Conservation (phyloP, 2,797 vertebrate genomes). For the Bradypodion pumilum region DNA sequence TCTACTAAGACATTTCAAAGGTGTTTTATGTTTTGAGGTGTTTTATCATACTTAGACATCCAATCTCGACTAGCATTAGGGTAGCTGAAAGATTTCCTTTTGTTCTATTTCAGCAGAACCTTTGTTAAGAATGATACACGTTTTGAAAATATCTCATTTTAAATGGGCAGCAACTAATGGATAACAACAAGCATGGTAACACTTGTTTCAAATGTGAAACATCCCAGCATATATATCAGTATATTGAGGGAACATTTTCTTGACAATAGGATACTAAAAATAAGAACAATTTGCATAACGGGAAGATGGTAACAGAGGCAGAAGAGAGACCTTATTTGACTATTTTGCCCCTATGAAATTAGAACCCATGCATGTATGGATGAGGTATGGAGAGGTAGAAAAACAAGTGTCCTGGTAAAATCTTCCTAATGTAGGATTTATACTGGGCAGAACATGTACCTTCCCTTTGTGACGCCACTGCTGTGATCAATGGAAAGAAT, state of each 20-base stretch:
- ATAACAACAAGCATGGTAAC: neutral
- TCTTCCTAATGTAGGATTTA: slow-evolving; percentile 36
- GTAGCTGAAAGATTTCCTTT: neutral
- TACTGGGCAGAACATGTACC: neutral
- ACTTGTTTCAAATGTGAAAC: neutral
- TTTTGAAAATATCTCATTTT: neutral
- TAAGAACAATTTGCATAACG: slow-evolving; percentile 25
- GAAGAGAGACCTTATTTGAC: slow-evolving; percentile 41
- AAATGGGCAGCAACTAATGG: neutral
- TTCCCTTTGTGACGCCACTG: slow-evolving; percentile 76
- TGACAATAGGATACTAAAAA: neutral
- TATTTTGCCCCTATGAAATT: slow-evolving; percentile 14
- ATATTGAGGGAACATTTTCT: slow-evolving; percentile 28
- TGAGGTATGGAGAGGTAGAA: slow-evolving; percentile 5
- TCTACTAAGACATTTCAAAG: no score
- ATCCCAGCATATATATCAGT: slow-evolving; percentile 34
- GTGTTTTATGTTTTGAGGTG: no score
- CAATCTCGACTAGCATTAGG: no score
- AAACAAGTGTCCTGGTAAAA: slow-evolving; percentile 44
- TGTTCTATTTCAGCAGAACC: neutral
- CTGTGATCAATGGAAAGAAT: slow-evolving; percentile 69
- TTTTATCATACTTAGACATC: no score
- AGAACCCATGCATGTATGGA: slow-evolving; percentile 14
- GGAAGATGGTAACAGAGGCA: slow-evolving; percentile 53
- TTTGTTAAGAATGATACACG: neutral